phyloP scores from a whole-genome alignment of 2,797 vertebrate genomes.

The Rhyacichthys aspro region DNA sequence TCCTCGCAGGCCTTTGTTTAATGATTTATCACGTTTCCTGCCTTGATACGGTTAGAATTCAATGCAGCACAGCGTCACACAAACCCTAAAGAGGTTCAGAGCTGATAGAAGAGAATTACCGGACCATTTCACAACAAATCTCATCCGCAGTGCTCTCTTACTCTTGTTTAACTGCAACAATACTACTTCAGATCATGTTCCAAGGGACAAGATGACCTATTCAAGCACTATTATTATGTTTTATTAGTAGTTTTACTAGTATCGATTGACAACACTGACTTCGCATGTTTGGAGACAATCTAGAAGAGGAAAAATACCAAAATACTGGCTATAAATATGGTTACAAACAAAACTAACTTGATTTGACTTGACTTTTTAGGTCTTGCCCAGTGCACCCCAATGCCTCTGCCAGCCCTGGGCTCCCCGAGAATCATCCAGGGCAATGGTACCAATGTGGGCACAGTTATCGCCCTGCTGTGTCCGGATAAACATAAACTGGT shows the following conservation, averaged over 20 bases:
- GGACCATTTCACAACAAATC: constrained; percentile 16
- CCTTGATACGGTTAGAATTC: constrained; percentile 48
- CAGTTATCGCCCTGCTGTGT: constrained; percentile 85
- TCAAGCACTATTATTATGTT: no score
- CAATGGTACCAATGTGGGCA: constrained; percentile 86
- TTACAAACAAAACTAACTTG: neutral
- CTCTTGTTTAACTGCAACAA: constrained; percentile 13
- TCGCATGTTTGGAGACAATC: no score
- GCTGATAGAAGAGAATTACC: constrained; percentile 38
- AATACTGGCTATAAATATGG: no score
- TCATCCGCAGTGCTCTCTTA: constrained; percentile 21
- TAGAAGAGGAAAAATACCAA: no score
- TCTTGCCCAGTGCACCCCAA: constrained; percentile 72
- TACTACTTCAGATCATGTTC: constrained; percentile 14
- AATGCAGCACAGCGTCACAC: constrained; percentile 32
- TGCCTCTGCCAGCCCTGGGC: constrained; percentile 79
- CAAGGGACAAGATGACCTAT: no score
- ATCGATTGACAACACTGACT: no score
- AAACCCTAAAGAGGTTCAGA: constrained; percentile 26
- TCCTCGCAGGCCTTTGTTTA: constrained; percentile 44
- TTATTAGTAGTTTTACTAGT: no score
- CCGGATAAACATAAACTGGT: constrained; percentile 81
- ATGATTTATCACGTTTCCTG: constrained; percentile 67
- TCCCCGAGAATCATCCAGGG: constrained; percentile 82
- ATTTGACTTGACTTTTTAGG: constrained; percentile 33